Percentiles rank a stretch among this genome's conserved stretches.
These are phyloP conservation scores for Actinia equina DNA, from an alignment of 64 coral and sea anemone genomes.

Conservation along the genomic window DNA sequence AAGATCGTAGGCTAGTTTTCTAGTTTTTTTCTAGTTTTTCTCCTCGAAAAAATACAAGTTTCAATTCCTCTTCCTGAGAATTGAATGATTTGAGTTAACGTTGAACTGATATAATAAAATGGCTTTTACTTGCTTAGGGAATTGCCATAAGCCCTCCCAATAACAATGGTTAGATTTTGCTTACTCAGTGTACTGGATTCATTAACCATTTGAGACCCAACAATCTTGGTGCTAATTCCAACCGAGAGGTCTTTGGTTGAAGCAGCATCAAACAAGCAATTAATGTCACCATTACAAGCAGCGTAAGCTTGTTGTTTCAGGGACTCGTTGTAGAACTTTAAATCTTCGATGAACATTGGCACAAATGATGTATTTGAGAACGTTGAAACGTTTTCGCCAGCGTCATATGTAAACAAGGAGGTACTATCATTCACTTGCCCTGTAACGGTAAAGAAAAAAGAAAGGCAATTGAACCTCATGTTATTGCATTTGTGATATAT, in stretches of 20 bases:
- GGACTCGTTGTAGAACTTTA: constrained; percentile 7
- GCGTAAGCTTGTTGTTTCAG: constrained; percentile 15
- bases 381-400: neutral
- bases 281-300: constrained; percentile 26
- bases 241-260: constrained; percentile 29
- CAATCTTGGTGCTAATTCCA: constrained; percentile 19
- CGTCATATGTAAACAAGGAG: constrained; percentile 36
- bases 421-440: constrained; percentile 28
- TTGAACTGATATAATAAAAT: too few species aligned
- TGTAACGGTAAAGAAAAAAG: neutral
- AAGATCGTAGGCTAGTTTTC: too few species aligned
- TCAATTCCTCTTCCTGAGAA: too few species aligned
- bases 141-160: neutral
- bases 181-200: constrained; percentile 9
- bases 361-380: constrained; percentile 39
- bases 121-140: neutral
- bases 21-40: too few species aligned
- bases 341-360: constrained; percentile 28
- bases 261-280: constrained; percentile 30
- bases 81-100: too few species aligned
- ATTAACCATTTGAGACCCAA: constrained; percentile 5
- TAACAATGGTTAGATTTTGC: neutral
- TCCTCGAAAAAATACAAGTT: too few species aligned
- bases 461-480: neutral
- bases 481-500: too few species aligned